These are phyloP conservation scores for Grammomys dolichurus DNA, from an alignment of 2,113 vertebrate species.

Conservation along the genomic window DNA sequence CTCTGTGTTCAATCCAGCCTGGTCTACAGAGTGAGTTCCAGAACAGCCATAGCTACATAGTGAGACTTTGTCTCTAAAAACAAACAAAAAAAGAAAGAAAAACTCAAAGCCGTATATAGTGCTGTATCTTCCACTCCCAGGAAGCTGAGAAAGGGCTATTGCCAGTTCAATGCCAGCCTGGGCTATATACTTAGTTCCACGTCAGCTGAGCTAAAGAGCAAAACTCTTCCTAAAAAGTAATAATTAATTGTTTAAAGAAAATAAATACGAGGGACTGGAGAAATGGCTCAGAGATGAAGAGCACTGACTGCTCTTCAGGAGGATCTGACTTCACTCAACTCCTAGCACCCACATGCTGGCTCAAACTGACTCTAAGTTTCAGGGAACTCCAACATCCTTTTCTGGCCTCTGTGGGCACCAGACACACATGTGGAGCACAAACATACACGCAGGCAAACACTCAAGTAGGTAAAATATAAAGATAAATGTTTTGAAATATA, in stretches of 20 bases:
- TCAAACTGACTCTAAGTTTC: background rate
- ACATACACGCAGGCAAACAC: background rate
- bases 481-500: background rate
- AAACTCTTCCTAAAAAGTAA: background rate
- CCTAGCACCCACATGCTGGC: background rate
- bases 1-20: background rate
- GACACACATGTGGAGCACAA: background rate
- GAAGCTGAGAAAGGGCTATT: background rate
- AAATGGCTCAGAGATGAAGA: background rate
- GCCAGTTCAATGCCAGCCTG: background rate
- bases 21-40: background rate
- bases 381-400: background rate
- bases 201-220: background rate
- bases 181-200: background rate
- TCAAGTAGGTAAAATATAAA: background rate
- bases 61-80: background rate
- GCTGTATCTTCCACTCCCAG: background rate
- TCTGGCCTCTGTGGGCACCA: background rate
- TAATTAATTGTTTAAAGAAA: background rate
- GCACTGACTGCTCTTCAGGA: background rate
- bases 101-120: background rate
- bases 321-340: background rate
- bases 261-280: background rate
- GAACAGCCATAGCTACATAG: background rate
- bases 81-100: background rate